Base-by-base conservation (phyloP, 2,797 vertebrate genomes). In the Cetoscarus ocellatus region DNA sequence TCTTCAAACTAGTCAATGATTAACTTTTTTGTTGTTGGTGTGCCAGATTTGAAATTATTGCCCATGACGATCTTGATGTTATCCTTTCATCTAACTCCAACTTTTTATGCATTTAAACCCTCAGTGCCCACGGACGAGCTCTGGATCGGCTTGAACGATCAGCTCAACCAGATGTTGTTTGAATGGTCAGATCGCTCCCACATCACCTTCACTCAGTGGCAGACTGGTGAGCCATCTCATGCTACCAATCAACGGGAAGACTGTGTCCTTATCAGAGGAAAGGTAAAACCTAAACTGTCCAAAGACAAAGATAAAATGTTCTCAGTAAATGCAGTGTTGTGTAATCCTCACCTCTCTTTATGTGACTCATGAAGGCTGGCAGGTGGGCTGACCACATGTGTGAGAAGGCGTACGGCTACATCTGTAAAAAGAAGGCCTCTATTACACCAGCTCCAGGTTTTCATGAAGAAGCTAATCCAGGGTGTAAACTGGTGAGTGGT, bases 111-210 rank as follows among this genome's bases (percentile, higher is more conserved):
- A 10, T 83, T 70, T 73, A 51, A 70, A 19, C 48, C 50, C 42
- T 27, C 68, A 98, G 97, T 91, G 61, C 45, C 91, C 2, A 88
- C 75, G 9, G 96, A 98, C 73, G 93, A 95, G 77, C 82, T 99
- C 66, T 99, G 98, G 98, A 96, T 98, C 38, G 98, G 98, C 18
- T 64, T 99, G 80, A 99, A 97, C 49, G 98, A 99, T 82, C 94
- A 95, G 81, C 96, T 89, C 86, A 93, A 91, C 77, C 95, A 97
- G 69, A 94, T 98, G 95, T 93, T 96, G 83, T 99, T 98, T 86
- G 96, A 98, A 81, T 98, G 97, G 97, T 95, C 95, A 0, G 98
- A 99, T 84, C 93, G 91, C 53, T 95, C 96, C 15, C 96, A 94
- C 0, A 96, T 98, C 3, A 96, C 95, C 9, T 98, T 96, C 75